Base-by-base conservation (phyloP, 2,888 invertebrate species). In the Unio pictorum region DNA sequence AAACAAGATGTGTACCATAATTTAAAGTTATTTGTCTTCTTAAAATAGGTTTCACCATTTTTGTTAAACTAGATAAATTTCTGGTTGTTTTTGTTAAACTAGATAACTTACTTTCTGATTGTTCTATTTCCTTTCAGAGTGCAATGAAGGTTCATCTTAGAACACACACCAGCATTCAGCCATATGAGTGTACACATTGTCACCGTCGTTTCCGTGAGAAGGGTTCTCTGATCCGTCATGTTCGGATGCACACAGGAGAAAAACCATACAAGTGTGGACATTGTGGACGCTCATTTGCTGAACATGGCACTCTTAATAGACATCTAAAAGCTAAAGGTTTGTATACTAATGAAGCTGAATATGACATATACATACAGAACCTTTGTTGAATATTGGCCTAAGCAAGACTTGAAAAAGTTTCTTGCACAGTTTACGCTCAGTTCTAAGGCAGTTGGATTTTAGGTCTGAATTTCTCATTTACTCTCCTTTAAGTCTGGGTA, bases 291-390 rank as follows among this genome's bases (percentile, higher is more conserved):
- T 67, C 76, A 15, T 89, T 89, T 79, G 83, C 87, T 26, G 89
- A 89, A 74, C 88, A 89, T 74, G 88, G 88, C 20, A 89, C 89
- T 17, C 82, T 89, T 11, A 85, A 82, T 65, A 71, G 89, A 57
- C 89, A 89, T 75, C 80, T 89, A n/a, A 87, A 85, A 71, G 86
- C 88, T 58, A 89, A 89, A 85, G 85, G 88, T 88, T 64, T 65
- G 57, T 30, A 20, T 17, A n/a, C 28, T 34, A 17, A 30, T 30
- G 26, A 45, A 45, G 11, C 15, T 45, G 45, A 45, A 45, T 45
- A 4, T 45, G 45, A 3, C 45, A 45, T 45, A 15, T 45, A 45
- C 15, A 15, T 45, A 45, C 15, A 45, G 45, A 15, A 45, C 45
- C 45, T 45, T 45, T 0, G 45, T 3, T 15, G 45, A 11, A 45